These are phyloP conservation scores for Orestias chungarensis DNA, from an alignment of 2,797 vertebrate species.

Conservation along the genomic window DNA sequence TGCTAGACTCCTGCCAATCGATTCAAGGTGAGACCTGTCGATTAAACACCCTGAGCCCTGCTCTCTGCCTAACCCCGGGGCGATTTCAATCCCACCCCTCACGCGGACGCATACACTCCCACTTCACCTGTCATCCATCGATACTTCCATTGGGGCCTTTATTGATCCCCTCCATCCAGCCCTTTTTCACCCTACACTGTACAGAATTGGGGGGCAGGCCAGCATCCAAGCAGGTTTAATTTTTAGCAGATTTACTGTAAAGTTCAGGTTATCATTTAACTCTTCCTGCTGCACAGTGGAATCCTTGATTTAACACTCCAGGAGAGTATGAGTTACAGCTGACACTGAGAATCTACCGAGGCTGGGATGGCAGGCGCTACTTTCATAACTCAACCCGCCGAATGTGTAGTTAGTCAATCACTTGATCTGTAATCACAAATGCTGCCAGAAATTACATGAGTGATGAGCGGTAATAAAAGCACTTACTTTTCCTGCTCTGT, in stretches of 20 bases:
- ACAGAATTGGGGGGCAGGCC: conserved; percentile 55
- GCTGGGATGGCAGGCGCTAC: conserved; percentile 74
- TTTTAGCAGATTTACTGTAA: conserved; percentile 82
- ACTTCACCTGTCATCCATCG: conserved; percentile 77
- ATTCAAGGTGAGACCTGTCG: conserved; percentile 80
- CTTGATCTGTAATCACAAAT: conserved; percentile 98
- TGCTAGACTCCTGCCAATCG: conserved; percentile 69
- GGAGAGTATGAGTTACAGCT: conserved; percentile 80
- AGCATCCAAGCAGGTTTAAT: conserved; percentile 70
- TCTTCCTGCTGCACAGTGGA: conserved; percentile 71
- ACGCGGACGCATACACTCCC: conserved; percentile 36
- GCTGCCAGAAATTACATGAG: conserved; percentile 95
- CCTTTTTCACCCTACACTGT: conserved; percentile 62
- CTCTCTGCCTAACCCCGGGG: conserved; percentile 74
- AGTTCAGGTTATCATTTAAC: conserved; percentile 82
- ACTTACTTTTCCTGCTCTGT: conserved; percentile 83
- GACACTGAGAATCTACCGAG: conserved; percentile 74
- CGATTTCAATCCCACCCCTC: conserved; percentile 66
- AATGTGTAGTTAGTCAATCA: conserved; percentile 99
- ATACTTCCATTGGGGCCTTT: conserved; percentile 72
- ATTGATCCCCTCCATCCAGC: conserved; percentile 73
- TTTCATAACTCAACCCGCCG: conserved; percentile 90
- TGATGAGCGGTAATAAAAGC: conserved; percentile 93
- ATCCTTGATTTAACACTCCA: conserved; percentile 78
- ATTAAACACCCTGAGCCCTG: conserved; percentile 79